Conservation (phyloP, 2,797 vertebrate species). For the Pseudochirops corinnae region DNA sequence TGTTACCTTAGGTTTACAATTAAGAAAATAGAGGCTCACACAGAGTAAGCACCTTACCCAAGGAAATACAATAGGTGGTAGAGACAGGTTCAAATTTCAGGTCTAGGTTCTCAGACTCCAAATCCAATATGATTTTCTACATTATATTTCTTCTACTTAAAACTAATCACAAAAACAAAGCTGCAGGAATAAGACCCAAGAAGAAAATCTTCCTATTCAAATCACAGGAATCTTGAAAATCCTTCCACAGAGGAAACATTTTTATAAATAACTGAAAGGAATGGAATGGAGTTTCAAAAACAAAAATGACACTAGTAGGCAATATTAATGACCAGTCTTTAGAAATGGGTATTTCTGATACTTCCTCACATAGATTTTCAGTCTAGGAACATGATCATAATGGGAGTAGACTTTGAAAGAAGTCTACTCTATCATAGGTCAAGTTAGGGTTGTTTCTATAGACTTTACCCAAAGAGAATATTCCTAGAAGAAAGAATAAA, state of each 20-base stretch:
- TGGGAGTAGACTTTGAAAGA: slow-evolving; percentile 4
- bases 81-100: not conserved
- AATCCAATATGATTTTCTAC: not conserved
- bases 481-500: slow-evolving; percentile 47
- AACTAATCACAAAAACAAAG: slow-evolving; percentile 25
- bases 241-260: not conserved
- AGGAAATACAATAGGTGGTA: not conserved
- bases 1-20: not conserved
- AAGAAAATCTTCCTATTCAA: not conserved
- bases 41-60: not conserved
- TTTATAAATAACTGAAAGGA: not conserved
- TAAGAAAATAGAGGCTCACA: not conserved
- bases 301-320: not conserved
- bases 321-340: not conserved
- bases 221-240: not conserved
- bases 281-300: not conserved
- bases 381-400: slow-evolving; percentile 27
- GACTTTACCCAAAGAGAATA: slow-evolving; percentile 10
- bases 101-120: not conserved
- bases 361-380: not conserved
- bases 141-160: not conserved
- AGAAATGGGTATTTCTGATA: not conserved
- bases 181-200: slow-evolving; percentile 14
- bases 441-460: not conserved
- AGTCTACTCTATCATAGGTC: not conserved